phyloP scores from a whole-genome alignment of 2,113 vertebrate genomes.

The Ia io region DNA sequence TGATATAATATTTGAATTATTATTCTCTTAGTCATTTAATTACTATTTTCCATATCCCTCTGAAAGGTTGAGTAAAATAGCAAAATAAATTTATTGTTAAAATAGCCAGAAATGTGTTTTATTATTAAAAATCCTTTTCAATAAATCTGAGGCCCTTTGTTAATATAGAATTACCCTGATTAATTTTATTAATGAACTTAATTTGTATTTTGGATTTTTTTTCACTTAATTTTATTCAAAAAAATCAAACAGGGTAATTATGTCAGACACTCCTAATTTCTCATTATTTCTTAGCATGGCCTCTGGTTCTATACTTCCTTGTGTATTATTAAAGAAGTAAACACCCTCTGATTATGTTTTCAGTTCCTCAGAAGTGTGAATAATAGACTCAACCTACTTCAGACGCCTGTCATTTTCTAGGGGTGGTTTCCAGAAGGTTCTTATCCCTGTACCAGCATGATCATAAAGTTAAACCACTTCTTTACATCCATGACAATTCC shows the following conservation, averaged over 20 bases:
- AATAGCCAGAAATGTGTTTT: neutral
- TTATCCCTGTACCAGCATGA: neutral
- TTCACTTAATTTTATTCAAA: neutral
- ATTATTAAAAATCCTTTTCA: neutral
- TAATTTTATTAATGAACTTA: neutral
- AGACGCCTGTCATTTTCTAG: neutral
- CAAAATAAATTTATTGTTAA: neutral
- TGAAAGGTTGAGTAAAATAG: neutral
- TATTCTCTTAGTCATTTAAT: neutral
- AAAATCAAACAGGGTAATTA: neutral
- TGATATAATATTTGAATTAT: neutral
- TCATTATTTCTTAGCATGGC: neutral
- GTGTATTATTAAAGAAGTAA: neutral
- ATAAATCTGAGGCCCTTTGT: neutral
- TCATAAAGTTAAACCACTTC: neutral
- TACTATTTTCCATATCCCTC: neutral
- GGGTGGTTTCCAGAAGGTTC: neutral
- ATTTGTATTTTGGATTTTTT: neutral
- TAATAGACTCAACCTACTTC: neutral
- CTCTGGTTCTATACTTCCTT: neutral
- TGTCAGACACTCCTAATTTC: neutral
- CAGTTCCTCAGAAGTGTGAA: neutral
- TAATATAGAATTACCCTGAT: neutral
- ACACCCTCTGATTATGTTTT: neutral
- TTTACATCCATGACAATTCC: neutral